These are phyloP conservation scores for Ceratosolen solmsi DNA, from an alignment of 1,140 invertebrate genomes.

Conservation along the genomic window DNA sequence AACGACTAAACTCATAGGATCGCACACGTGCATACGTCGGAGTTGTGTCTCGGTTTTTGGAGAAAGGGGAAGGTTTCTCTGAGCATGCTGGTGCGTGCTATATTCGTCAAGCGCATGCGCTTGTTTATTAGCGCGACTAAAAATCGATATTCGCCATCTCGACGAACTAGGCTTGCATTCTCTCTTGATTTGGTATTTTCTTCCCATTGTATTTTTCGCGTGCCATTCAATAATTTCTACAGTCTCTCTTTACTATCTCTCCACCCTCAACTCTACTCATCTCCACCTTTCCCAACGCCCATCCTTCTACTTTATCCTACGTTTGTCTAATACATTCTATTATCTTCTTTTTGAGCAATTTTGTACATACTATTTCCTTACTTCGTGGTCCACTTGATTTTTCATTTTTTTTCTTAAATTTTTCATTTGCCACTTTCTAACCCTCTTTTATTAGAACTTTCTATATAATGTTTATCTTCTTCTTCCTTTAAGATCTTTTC, in stretches of 20 bases:
- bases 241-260: neutral
- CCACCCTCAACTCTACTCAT: neutral
- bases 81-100: conserved; percentile 40
- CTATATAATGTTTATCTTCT: conserved; percentile 18
- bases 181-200: conserved; percentile 53
- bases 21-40: conserved; percentile 36
- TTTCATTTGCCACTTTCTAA: neutral
- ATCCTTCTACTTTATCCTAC: neutral
- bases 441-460: neutral
- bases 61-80: conserved; percentile 25
- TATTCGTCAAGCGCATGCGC: conserved; percentile 60
- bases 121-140: conserved; percentile 65
- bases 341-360: neutral
- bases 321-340: neutral
- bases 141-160: conserved; percentile 64
- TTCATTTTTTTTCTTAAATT: neutral
- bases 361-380: neutral
- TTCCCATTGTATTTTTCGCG: conserved; percentile 56
- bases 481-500: conserved; percentile 4
- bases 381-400: neutral
- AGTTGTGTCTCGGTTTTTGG: conserved; percentile 9
- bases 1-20: conserved; percentile 44
- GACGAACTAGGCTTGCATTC: neutral
- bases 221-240: neutral
- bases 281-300: neutral